Evolutionary conservation across 2,888 invertebrate genomes (phyloP), one percentile per base, ranked within the genome.

Genomic region (Acleris literana): DNA sequence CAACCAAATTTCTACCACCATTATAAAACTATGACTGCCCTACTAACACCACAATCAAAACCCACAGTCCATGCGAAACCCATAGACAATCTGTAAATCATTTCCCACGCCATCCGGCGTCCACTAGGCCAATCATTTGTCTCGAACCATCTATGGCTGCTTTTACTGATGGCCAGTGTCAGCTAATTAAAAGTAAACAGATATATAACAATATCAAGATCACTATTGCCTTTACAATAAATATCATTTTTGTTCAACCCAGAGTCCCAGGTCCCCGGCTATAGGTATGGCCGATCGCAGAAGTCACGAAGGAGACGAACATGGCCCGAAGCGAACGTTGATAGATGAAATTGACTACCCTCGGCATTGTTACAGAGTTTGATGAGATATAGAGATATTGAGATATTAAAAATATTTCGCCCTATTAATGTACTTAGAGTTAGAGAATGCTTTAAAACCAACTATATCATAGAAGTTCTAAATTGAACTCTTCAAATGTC

Each of bases 151-250:
- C 76, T 83, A 80, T 71, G 84, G 82, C 68, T 70, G 59, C 65
- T 63, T 58, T 72, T 74, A 77, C 76, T 78, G 76, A 82, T 78
- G 77, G 72, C 74, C 76, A 69, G 73, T 81, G 85, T 83, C 85
- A 83, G 83, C 77, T 88, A 89, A 90, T 90, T 90, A 91, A 88
- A 89, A 89, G 84, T 80, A 88, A 91, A 89, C 85, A 87, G 81
- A 52, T 62, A 66, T 61, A 54, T 25, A 39, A 39, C 39, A 83
- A 82, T 82, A 78, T 39, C 39, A 13, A 39, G 78, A 80, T 75
- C 72, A 72, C 72, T 51, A 61, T 69, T 71, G 66, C 57, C 62
- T 71, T 69, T 76, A 78, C 79, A 74, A 71, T 71, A 76, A 39
- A 39, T 39, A 39, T 39, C 39, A 39, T 13, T 39, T 13, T 39